Base-by-base conservation (phyloP, 2,113 vertebrate genomes). In the Etheostoma cragini region DNA sequence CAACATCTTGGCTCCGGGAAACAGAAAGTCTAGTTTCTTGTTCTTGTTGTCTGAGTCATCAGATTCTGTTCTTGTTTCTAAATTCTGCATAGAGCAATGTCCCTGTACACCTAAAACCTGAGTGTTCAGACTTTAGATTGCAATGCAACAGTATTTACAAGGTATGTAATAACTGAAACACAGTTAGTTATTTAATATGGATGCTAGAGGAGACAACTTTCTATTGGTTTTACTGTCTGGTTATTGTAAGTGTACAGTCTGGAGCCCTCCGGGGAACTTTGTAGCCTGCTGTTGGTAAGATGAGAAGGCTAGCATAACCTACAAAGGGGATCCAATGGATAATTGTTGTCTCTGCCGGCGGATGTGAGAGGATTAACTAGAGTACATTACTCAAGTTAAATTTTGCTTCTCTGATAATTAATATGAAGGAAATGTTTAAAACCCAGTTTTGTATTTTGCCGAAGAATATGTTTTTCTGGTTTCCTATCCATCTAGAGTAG, bases 201-300 rank as follows among this genome's bases (percentile, higher is more conserved):
- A 17, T 26, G 50, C 15, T 7, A 17, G 35, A 58, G 56, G 54
- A 84, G 38, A 57, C 42, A 5, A 6, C 22, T 50, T 65, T 60
- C 24, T 63, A 38, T 35, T 71, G n/a, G 64, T 22, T 72, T 26
- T 15, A 26, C 45, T 74, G 76, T 76, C 72, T 67, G 65, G n/a
- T 70, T 75, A 68, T 82, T 88, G 82, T 84, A 66, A 35, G 35
- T 35, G 42, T 45, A 14, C 50, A 33, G 72, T 50, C 49, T 57
- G 16, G 14, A 78, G 8, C 21, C 35, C 76, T 46, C 21, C 1
- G 4, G 82, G 60, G 69, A 76, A 65, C 33, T 46, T 2, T 38
- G 16, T 8, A 52, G 24, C 49, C 62, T 64, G 54, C 22, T 84
- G 45, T 35, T 83, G 45, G 60, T 72, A 65, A 82, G 16, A 72